Conservation (phyloP, 2,888 invertebrate species). For the Chironomus tentans region DNA sequence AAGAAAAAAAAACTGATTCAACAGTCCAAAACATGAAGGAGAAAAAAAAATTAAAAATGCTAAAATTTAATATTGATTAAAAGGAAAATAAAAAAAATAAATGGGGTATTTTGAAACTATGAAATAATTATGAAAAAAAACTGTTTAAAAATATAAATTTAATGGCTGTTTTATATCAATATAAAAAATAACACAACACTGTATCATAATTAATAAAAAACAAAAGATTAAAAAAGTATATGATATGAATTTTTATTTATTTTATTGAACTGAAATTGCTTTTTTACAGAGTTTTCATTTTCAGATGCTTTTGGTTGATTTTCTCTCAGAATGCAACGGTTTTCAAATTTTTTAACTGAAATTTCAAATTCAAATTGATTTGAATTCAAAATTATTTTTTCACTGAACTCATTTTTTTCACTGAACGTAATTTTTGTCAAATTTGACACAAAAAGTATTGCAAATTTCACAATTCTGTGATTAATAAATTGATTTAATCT, state of each 20-base stretch:
- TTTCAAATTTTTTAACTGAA: not conserved
- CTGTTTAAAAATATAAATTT: slow-evolving; percentile 17
- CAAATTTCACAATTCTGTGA: no score
- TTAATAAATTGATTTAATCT: no score
- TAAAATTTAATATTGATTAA: not conserved
- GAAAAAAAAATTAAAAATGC: not conserved
- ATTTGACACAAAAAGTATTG: no score
- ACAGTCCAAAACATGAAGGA: not conserved
- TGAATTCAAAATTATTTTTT: no score
- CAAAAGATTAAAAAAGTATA: slow-evolving; percentile 14
- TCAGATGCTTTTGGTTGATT: not conserved
- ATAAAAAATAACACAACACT: slow-evolving; percentile 20
- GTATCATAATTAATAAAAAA: slow-evolving; percentile 24
- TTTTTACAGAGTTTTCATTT: not conserved
- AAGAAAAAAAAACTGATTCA: not conserved
- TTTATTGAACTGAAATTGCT: not conserved
- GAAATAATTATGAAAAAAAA: not conserved
- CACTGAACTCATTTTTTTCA: no score
- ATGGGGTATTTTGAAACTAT: slow-evolving; percentile 13
- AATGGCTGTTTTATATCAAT: slow-evolving; percentile 27
- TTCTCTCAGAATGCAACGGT: no score
- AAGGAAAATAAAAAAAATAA: not conserved
- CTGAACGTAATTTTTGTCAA: no score
- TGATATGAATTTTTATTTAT: not conserved
- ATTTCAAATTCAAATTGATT: no score